Percentiles rank a stretch among this genome's conserved stretches.
Evolutionary conservation across 2,113 vertebrate species (phyloP).

Genomic region (Ceyx cyanopectus): DNA sequence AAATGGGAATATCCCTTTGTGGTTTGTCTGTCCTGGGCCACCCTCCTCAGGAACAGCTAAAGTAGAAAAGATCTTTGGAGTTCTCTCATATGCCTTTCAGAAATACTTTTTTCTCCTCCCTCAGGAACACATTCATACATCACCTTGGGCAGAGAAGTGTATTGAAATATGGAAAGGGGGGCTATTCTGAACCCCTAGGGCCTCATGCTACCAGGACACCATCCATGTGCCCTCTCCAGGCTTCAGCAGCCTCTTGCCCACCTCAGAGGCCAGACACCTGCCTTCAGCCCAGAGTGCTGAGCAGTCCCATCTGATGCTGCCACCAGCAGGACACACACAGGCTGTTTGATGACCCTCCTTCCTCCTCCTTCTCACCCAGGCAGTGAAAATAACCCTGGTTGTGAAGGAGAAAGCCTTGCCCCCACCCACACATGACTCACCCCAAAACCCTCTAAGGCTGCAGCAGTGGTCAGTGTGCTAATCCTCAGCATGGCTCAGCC

Average conservation of each 20-base stretch:
- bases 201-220: background rate
- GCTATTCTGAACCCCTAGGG: background rate
- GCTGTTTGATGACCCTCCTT: background rate
- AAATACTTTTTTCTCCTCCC: background rate
- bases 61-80: background rate
- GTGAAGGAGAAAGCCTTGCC: background rate
- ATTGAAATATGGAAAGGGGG: background rate
- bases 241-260: background rate
- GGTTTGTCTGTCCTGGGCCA: background rate
- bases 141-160: background rate
- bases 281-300: background rate
- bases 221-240: background rate
- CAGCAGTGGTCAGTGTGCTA: background rate
- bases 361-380: background rate
- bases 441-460: background rate
- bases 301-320: background rate
- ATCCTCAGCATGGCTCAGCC: background rate
- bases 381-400: background rate
- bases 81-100: background rate
- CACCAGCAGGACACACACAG: fast-evolving
- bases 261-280: fast-evolving
- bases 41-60: background rate
- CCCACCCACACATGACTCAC: background rate
- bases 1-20: background rate
- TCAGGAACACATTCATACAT: background rate